A percentile compares a stretch with the other conserved stretches of the same genome.
phyloP scores from a whole-genome alignment of 2,113 vertebrate genomes.

The Siphamia tubifer region DNA sequence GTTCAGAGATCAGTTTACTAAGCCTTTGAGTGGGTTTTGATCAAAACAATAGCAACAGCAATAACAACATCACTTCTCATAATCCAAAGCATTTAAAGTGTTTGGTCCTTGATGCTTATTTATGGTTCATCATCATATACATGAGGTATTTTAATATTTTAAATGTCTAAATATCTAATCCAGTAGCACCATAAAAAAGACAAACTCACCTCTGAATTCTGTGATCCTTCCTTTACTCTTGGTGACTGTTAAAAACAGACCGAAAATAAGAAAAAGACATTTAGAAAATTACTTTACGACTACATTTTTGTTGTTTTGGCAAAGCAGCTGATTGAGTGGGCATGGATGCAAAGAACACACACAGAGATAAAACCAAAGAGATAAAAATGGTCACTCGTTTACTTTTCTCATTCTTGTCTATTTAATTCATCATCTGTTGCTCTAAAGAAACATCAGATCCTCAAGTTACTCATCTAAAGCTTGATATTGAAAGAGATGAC shows the following conservation, averaged over 20 bases:
- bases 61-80: too few species aligned
- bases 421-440: background rate
- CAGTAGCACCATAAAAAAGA: background rate
- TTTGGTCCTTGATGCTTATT: too few species aligned
- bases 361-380: slow-evolving; percentile 12
- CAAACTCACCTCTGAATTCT: slow-evolving; percentile 89
- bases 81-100: too few species aligned
- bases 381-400: slow-evolving; percentile 43
- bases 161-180: too few species aligned
- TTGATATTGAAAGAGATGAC: too few species aligned
- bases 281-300: background rate
- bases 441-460: too few species aligned
- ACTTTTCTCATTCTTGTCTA: slow-evolving; percentile 9
- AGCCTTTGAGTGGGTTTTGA: too few species aligned
- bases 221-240: slow-evolving; percentile 90
- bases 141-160: too few species aligned
- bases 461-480: too few species aligned
- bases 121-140: too few species aligned
- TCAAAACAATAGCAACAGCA: too few species aligned
- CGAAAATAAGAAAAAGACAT: background rate
- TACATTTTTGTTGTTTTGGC: background rate
- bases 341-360: slow-evolving; percentile 29
- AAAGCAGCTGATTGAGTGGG: slow-evolving; percentile 13
- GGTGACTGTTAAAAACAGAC: slow-evolving; percentile 85
- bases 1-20: too few species aligned